Evolutionary conservation across 2,113 vertebrate species (phyloP), one percentile per base, ranked within the genome.

Genomic region (Tragelaphus strepsiceros): DNA sequence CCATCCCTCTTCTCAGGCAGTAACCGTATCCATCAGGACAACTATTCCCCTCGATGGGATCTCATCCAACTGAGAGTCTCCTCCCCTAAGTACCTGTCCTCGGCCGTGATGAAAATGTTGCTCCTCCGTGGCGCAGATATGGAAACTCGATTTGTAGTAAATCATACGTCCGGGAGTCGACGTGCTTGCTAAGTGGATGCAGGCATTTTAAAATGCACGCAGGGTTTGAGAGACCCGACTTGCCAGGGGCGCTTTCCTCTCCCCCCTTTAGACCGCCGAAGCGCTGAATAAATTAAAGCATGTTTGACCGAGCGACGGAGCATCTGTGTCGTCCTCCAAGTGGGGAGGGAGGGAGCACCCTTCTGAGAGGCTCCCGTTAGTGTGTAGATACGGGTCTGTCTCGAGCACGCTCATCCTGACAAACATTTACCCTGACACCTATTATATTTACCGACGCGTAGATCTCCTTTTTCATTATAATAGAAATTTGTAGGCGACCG

Each of bases 141-240:
- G 98, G 98, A 98, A 98, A 97, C 95, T 91, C 93, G 84, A 93
- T 98, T 98, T 98, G 97, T 94, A 92, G 98, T 98, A 98, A 97
- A 98, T 97, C 98, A 97, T 0, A 0, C 95, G 88, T 78, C 96
- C 84, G 97, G 98, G 98, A 98, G 97, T 97, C 90, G 91, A 96
- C 95, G 94, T 14, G 94, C 93, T 92, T 95, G 95, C 98, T 97
- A 97, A 98, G 97, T 98, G 98, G 96, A 98, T 95, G 97, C 97
- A 97, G 96, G 54, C 94, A 92, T 86, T 96, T 98, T 98, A 98
- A 98, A 98, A 98, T 98, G 98, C 98, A 97, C 92, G 91, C 96
- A 97, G 98, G 97, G 98, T 98, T 97, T 90, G 97, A 81, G 95
- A 95, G 97, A 91, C 97, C 97, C 95, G 97, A 96, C 97, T 98